Base-by-base conservation (phyloP, 35 echinoderm and acorn worm genomes). In the Holothuria glaberrima region DNA sequence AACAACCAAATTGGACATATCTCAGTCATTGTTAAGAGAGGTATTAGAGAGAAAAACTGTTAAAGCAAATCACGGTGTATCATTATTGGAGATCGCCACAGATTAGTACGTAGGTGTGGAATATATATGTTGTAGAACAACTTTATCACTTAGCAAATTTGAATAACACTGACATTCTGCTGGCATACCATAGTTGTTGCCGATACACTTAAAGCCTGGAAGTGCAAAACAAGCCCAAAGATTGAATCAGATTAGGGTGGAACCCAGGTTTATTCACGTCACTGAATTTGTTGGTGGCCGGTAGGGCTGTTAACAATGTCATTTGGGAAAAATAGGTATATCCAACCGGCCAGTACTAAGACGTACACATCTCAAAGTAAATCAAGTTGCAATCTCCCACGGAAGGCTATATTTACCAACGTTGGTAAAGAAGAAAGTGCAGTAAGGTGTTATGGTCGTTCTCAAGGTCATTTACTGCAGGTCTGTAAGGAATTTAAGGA, bases 11-110 rank as follows among this genome's bases (percentile, higher is more conserved):
- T 90, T 35, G 75, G 75, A 5, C 44, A 90, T 12, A 50, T 90
- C 58, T 33, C 14, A 58, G 6, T 27, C 89, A 13, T 45, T 52
- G 5, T 9, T 90, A 3, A 46, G n/a, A 91, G 22, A 91, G 64
- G 78, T 91, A 18, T 22, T 91, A 29, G 65, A 66, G 9, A 22
- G 79, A 30, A 57, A 50, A 20, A 58, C 41, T 16, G 63, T 85
- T 27, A 91, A 70, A 84, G 77, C 89, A 21, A 83, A 91, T 63
- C 77, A 84, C 68, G 89, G 77, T 35, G 48, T n/a, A 25, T 77
- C 50, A 31, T 35, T 91, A 78, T 84, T 77, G 78, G 89, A 91
- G 19, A 35, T 91, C 7, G 75, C 75, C 48, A 36, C 61, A 25
- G 17, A 77, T 24, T n/a, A n/a, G 69, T 91, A 58, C 32, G 79